phyloP scores from a whole-genome alignment of 2,113 vertebrate genomes.

The Hippocampus guttulatus region DNA sequence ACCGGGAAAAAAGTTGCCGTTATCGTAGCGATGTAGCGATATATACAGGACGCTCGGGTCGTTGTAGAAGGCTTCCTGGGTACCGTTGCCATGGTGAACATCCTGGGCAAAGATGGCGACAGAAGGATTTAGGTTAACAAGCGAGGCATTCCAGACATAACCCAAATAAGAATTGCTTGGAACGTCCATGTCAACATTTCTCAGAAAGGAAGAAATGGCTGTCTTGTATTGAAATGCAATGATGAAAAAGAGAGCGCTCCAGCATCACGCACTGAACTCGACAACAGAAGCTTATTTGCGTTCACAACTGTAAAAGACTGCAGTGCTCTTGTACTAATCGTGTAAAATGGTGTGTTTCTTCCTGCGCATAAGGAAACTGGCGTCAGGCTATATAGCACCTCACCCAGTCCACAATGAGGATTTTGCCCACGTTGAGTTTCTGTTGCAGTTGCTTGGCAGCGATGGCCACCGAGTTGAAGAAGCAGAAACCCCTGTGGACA shows the following conservation, averaged over 20 bases:
- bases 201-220: not conserved
- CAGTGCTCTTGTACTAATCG: not conserved
- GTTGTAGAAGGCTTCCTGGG: conserved; percentile 85
- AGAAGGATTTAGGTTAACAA: conserved; percentile 9
- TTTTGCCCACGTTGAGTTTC: conserved; percentile 81
- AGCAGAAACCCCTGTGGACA: conserved; percentile 84
- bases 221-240: not conserved
- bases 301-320: not conserved
- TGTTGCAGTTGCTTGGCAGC: conserved; percentile 81
- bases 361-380: conserved; percentile 35
- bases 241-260: not conserved
- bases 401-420: conserved; percentile 96
- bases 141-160: not conserved
- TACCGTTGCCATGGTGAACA: conserved; percentile 89
- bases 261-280: not conserved
- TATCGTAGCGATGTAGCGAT: conserved; percentile 86
- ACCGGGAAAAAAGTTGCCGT: conserved; percentile 87
- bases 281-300: not conserved
- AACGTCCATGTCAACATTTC: not conserved
- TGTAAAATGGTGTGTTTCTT: conserved; percentile 12
- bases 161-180: too few species aligned
- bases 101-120: conserved; percentile 70
- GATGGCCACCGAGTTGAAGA: conserved; percentile 92
- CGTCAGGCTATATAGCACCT: conserved; percentile 43
- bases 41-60: conserved; percentile 87